These are phyloP conservation scores for Chironomus tentans DNA, from an alignment of 2,888 invertebrate species.

Conservation along the genomic window DNA sequence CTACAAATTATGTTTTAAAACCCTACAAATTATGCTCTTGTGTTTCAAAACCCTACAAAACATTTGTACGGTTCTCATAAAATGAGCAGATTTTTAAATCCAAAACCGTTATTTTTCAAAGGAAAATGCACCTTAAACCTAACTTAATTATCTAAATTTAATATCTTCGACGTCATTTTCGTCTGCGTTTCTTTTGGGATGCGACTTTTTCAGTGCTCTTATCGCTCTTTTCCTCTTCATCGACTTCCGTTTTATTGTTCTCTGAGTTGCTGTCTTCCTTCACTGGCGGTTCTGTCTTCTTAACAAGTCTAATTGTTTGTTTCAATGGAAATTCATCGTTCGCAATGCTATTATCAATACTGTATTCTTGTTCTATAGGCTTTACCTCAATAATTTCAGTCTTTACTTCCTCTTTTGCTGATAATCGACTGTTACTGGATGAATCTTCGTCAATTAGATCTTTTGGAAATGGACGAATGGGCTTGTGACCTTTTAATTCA, in stretches of 20 bases:
- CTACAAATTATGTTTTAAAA: too few relatives aligned
- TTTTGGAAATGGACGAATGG: constrained; percentile 47
- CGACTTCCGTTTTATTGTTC: constrained; percentile 35
- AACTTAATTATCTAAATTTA: background rate
- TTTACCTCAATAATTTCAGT: constrained; percentile 33
- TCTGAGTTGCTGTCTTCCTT: constrained; percentile 33
- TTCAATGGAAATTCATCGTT: constrained; percentile 21
- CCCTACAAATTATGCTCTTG: too few relatives aligned
- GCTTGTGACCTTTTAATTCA: constrained; percentile 62
- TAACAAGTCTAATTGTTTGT: constrained; percentile 15
- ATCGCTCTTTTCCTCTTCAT: constrained; percentile 30
- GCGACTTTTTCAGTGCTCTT: background rate
- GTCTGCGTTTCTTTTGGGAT: constrained; percentile 26
- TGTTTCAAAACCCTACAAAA: too few relatives aligned
- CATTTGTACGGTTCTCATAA: too few relatives aligned
- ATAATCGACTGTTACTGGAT: constrained; percentile 45
- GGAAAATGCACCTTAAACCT: background rate
- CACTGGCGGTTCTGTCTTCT: constrained; percentile 33
- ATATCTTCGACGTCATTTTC: constrained; percentile 15
- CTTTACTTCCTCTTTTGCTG: constrained; percentile 40
- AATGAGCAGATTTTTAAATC: background rate
- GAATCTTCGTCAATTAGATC: constrained; percentile 55
- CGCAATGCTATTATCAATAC: constrained; percentile 39
- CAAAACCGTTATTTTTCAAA: background rate
- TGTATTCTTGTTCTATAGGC: constrained; percentile 45